A percentile compares a stretch with the other conserved stretches of the same genome.
Evolutionary conservation across 2,113 vertebrate species (phyloP).

Genomic region (Ciconia maguari): DNA sequence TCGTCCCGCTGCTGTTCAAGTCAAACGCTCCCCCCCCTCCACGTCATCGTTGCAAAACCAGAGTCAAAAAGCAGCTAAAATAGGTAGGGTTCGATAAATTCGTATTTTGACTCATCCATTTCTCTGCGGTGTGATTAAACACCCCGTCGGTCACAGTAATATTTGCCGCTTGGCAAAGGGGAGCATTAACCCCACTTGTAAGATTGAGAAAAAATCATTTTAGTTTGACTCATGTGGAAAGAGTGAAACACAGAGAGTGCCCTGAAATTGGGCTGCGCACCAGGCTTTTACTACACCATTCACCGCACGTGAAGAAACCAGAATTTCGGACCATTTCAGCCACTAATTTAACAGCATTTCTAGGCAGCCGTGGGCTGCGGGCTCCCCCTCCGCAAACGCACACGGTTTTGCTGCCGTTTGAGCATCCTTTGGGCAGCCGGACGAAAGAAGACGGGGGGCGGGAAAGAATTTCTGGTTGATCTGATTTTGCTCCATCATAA

Average conservation of each 20-base stretch:
- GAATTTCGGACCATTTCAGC: background rate
- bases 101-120: background rate
- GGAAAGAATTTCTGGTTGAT: background rate
- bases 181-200: background rate
- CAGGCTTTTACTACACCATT: background rate
- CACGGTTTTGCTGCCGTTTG: background rate
- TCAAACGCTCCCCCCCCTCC: background rate
- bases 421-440: background rate
- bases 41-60: background rate
- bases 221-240: constrained; percentile 65
- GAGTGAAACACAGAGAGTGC: constrained; percentile 24
- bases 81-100: background rate
- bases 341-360: background rate
- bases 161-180: background rate
- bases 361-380: background rate
- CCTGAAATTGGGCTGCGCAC: background rate
- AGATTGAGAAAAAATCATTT: background rate
- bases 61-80: background rate
- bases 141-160: background rate
- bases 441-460: background rate
- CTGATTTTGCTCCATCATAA: background rate
- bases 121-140: background rate
- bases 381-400: background rate
- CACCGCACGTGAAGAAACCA: background rate
- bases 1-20: background rate